Evolutionary conservation across 2,888 invertebrate genomes (phyloP), one percentile per base, ranked within the genome.

Genomic region (Melanophora roralis): DNA sequence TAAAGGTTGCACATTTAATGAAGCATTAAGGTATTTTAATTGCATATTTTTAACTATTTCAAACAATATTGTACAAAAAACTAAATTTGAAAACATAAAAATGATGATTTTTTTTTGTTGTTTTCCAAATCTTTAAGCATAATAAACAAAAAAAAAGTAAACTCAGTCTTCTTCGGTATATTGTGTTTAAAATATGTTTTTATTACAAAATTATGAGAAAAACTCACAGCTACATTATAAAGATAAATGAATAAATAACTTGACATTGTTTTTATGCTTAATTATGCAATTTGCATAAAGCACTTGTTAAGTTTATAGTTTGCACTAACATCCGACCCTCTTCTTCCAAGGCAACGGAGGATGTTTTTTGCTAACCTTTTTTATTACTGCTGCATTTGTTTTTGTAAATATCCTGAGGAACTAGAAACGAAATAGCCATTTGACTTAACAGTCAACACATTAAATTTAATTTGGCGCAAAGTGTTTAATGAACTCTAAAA

Each of bases 211-310:
- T 57, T 36, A 1, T 8, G 21, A 38, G 3, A 36, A 53, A 53
- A 23, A 23, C 53, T 16, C 34, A 38, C 14, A 32, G 16, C 9
- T 4, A 55, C 21, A 43, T 8, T 16, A 21, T 19, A 38, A 55
- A 53, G 40, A 47, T 16, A 53, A 47, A 73, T 11, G 55, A 23
- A 23, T 19, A 34, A 21, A 59, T 32, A 71, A 21, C 69, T 62
- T 60, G 65, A 79, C 74, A 82, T 75, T 83, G 84, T 73, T 80
- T 84, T 84, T 82, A 81, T 83, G 85, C 82, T 85, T 84, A 84
- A 85, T 85, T 84, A 85, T 85, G 84, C 85, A 85, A 84, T 85
- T 84, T 84, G 82, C 84, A 85, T 84, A 84, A 83, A 81, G 78
- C 78, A 73, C 72, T 57, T 43, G 60, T 69, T 45, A 5, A 27